phyloP scores from a whole-genome alignment of 2,113 vertebrate species.

The Alosa alosa region DNA sequence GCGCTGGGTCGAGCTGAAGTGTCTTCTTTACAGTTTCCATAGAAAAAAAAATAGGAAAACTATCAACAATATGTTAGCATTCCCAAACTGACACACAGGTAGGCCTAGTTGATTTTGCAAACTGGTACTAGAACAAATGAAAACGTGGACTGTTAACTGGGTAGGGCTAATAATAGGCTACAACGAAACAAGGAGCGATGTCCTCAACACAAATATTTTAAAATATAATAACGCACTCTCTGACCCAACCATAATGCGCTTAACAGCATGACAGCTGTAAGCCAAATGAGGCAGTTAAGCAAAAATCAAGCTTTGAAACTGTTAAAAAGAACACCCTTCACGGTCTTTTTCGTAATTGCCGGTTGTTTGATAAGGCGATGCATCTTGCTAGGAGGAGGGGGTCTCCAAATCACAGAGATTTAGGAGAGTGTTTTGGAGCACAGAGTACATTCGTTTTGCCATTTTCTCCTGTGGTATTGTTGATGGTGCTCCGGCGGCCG shows the following conservation, averaged over 20 bases:
- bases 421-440: slow-evolving; percentile 12
- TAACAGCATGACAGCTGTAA: neutral
- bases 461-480: slow-evolving; percentile 59
- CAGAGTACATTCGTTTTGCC: slow-evolving; percentile 28
- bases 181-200: neutral
- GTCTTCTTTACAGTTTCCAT: neutral
- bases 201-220: neutral
- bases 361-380: neutral
- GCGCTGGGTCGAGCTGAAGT: neutral
- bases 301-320: neutral
- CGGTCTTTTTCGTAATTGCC: neutral
- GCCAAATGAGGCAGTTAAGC: neutral
- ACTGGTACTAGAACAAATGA: neutral
- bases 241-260: neutral
- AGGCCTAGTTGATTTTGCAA: neutral
- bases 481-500: slow-evolving; percentile 66
- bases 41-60: neutral
- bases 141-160: neutral
- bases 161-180: neutral
- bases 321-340: neutral
- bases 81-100: neutral
- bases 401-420: slow-evolving; percentile 22
- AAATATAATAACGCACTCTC: neutral
- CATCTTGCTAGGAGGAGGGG: neutral
- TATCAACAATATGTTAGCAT: neutral